Base-by-base conservation (phyloP, 2,113 vertebrate species). In the Seriola dumerili region DNA sequence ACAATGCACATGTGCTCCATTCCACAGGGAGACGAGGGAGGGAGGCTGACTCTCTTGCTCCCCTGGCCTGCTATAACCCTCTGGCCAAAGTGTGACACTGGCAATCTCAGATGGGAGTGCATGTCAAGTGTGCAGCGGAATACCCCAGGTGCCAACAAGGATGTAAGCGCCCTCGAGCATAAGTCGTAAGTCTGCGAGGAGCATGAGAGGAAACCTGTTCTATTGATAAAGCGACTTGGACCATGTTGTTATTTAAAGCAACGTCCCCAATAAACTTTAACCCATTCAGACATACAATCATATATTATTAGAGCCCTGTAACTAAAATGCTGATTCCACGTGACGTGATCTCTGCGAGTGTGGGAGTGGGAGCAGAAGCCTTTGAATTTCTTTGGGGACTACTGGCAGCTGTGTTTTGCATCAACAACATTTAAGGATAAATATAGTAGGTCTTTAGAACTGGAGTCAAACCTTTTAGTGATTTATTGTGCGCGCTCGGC, bases 81-180 rank as follows among this genome's bases (percentile, higher is more conserved):
- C 75, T 57, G 87, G 91, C 87, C 88, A 82, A 55, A 85, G 80
- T 86, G 90, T 88, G 90, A 92, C 88, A 83, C 74, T 23, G 17
- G 85, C 71, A 71, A 57, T 65, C 73, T 83, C 92, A 81, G 71
- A 84, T 81, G 90, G 88, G 85, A 92, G 61, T 61, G 78, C 87
- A 76, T 89, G 83, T 91, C 89, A 90, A 85, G 74, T 84, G 81
- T 85, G 80, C 84, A 81, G 42, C 2, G 16, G 78, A 88, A 88
- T 83, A 90, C 87, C 87, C 78, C 67, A 46, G 87, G 80, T 89
- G 81, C 84, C 81, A 72, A 55, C 80, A 16, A 72, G 71, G 57
- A 90, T 85, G 84, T 75, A 76, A 85, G 80, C 68, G 88, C 87
- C 87, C 79, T 89, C 81, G 77, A 84, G 87, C 84, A 75, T 66